Evolutionary conservation across 1,140 invertebrate genomes (phyloP).

Genomic region (Caerostris extrusa): DNA sequence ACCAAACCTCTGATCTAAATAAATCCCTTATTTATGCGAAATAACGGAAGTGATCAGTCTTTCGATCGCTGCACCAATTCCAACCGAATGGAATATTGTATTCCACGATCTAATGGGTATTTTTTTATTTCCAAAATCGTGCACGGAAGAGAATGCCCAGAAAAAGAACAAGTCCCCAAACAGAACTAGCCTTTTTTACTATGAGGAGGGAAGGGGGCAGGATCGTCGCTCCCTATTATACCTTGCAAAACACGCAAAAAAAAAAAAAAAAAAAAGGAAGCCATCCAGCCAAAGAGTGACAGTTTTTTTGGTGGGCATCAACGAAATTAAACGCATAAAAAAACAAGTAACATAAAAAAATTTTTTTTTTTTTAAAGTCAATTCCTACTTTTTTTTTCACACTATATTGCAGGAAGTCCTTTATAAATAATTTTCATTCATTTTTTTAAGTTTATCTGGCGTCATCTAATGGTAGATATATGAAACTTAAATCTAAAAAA

Average conservation of each 20-base stretch:
- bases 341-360: background rate
- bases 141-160: background rate
- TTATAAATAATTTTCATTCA: too few relatives aligned
- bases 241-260: background rate
- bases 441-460: too few relatives aligned
- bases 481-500: too few relatives aligned
- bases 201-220: background rate
- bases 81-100: background rate
- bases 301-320: background rate
- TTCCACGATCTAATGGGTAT: background rate
- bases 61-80: background rate
- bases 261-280: background rate
- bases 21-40: background rate
- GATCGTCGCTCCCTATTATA: constrained; percentile 7
- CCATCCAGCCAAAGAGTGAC: background rate
- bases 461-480: too few relatives aligned
- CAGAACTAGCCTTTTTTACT: constrained; percentile 10
- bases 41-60: constrained; percentile 25
- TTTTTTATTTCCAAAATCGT: background rate
- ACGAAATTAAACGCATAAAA: constrained; percentile 6
- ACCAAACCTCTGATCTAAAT: background rate
- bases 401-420: too few relatives aligned
- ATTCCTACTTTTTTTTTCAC: too few relatives aligned
- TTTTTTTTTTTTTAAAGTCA: background rate
- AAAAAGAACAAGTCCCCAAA: background rate